Percentiles rank a stretch among this genome's conserved stretches.
phyloP scores from a whole-genome alignment of 2,797 vertebrate genomes.

The Pachyuromys duprasi region DNA sequence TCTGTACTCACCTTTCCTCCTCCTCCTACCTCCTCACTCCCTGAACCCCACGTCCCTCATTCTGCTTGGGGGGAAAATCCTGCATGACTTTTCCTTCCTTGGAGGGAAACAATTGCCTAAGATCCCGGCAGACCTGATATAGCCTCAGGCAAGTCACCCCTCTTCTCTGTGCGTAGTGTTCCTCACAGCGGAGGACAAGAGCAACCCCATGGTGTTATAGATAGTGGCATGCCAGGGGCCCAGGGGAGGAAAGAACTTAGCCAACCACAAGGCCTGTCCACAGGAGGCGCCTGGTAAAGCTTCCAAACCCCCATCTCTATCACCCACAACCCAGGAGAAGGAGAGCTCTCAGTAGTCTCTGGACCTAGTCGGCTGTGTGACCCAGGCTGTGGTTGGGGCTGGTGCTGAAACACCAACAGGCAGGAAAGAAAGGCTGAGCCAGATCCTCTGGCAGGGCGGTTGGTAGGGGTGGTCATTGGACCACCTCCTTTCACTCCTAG shows the following conservation, averaged over 20 bases:
- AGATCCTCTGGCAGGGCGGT: background rate
- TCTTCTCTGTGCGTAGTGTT: background rate
- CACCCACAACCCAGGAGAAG: background rate
- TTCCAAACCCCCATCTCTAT: background rate
- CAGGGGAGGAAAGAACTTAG: background rate
- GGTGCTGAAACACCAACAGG: background rate
- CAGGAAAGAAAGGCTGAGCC: background rate
- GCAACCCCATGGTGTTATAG: background rate
- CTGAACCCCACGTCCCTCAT: background rate
- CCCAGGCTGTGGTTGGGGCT: background rate
- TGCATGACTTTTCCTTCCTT: conserved; percentile 31
- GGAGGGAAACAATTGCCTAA: conserved; percentile 18
- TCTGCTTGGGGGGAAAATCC: background rate
- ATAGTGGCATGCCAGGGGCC: background rate
- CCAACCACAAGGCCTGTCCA: background rate
- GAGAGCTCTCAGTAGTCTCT: background rate
- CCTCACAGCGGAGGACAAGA: background rate
- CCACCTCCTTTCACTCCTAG: background rate
- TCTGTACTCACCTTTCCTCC: background rate
- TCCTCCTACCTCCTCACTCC: background rate
- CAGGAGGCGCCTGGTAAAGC: background rate
- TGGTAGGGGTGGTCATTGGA: background rate
- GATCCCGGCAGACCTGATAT: background rate
- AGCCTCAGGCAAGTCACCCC: background rate
- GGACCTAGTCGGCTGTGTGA: background rate